phyloP scores from a whole-genome alignment of 1,140 invertebrate genomes.

The Pseudomyrmex concolor region DNA sequence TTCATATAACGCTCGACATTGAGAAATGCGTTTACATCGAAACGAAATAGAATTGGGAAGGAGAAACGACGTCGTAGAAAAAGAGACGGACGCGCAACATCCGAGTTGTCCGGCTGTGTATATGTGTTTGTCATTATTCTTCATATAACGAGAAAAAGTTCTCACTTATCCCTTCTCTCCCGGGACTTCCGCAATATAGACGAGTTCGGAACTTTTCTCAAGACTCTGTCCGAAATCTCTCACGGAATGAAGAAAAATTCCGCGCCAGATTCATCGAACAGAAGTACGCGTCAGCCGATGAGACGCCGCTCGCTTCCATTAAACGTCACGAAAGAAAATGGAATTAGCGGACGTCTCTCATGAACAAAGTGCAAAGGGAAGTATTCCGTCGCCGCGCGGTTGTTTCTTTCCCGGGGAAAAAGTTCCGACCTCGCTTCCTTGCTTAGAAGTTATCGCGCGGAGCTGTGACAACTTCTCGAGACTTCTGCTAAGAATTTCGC shows the following conservation, averaged over 20 bases:
- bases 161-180: constrained; percentile 42
- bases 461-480: constrained; percentile 60
- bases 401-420: constrained; percentile 56
- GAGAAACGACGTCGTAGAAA: constrained; percentile 23
- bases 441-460: constrained; percentile 59
- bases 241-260: constrained; percentile 49
- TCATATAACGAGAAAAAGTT: constrained; percentile 46
- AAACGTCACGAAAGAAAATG: constrained; percentile 59
- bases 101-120: too few relatives aligned
- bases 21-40: constrained; percentile 13
- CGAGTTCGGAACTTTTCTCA: constrained; percentile 35
- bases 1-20: not conserved
- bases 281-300: constrained; percentile 47
- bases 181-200: not conserved
- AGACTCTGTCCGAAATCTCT: constrained; percentile 47
- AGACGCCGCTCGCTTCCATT: constrained; percentile 52
- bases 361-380: constrained; percentile 61
- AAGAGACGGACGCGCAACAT: not conserved
- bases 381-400: constrained; percentile 58
- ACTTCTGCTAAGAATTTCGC: constrained; percentile 56
- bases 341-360: constrained; percentile 59
- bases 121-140: constrained; percentile 43
- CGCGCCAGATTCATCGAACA: constrained; percentile 54
- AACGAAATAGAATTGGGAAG: constrained; percentile 25
- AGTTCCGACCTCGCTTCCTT: constrained; percentile 56